A percentile compares a stretch with the other conserved stretches of the same genome.
Evolutionary conservation across 1,140 invertebrate genomes (phyloP).

Genomic region (Sycobia sp.): DNA sequence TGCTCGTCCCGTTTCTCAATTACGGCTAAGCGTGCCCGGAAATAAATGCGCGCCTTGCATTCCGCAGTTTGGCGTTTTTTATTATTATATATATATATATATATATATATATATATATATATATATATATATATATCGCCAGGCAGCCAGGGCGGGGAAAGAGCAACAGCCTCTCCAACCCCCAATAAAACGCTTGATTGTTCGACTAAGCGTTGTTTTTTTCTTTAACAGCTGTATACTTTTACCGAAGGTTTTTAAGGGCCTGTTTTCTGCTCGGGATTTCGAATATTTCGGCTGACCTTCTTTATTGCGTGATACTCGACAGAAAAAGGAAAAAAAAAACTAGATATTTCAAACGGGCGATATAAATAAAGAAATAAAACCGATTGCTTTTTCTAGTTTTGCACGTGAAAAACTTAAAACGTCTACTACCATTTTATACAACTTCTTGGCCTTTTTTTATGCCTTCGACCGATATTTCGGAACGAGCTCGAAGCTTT

Average conservation of each 20-base stretch:
- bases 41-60: background rate
- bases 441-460: background rate
- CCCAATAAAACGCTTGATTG: constrained; percentile 16
- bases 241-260: constrained; percentile 1
- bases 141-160: no score
- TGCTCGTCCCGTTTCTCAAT: background rate
- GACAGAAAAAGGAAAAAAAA: background rate
- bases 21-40: no score
- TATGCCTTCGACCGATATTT: background rate
- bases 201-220: background rate
- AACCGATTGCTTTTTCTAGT: background rate
- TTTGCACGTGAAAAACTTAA: background rate
- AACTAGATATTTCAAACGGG: no score
- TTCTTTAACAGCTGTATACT: background rate
- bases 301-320: constrained; percentile 13
- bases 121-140: no score
- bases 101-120: no score
- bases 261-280: no score
- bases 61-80: background rate
- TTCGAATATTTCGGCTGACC: background rate
- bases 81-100: no score
- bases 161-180: background rate
- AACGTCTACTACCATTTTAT: no score
- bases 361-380: constrained; percentile 19
- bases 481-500: background rate